phyloP scores from a whole-genome alignment of 2,888 invertebrate species.

The Acrocera orbiculus region DNA sequence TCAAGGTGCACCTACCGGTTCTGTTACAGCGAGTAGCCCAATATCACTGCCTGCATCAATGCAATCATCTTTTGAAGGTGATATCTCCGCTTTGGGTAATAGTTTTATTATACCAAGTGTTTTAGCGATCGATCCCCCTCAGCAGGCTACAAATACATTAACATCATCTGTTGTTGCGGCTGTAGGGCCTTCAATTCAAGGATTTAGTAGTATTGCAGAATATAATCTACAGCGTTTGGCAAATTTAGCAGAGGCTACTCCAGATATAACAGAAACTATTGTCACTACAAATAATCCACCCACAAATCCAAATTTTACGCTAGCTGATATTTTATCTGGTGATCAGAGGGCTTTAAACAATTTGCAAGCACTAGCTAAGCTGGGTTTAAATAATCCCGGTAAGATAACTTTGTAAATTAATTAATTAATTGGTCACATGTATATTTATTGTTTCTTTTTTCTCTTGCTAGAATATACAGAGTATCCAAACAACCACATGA shows the following conservation, averaged over 20 bases:
- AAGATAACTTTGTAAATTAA: too few species aligned
- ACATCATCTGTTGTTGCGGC: constrained; percentile 20
- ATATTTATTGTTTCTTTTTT: too few species aligned
- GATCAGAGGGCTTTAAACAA: constrained; percentile 68
- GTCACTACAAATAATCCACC: constrained; percentile 34
- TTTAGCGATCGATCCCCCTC: constrained; percentile 32
- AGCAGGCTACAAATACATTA: constrained; percentile 19
- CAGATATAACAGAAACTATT: constrained; percentile 30
- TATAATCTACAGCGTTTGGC: constrained; percentile 74
- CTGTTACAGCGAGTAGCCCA: constrained; percentile 44
- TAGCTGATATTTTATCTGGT: constrained; percentile 60
- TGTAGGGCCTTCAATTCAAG: constrained; percentile 19
- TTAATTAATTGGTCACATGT: too few species aligned
- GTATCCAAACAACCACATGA: too few species aligned
- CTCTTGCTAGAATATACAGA: too few species aligned
- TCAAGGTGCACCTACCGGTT: constrained; percentile 21
- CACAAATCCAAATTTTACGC: constrained; percentile 48
- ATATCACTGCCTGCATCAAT: constrained; percentile 48
- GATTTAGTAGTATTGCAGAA: constrained; percentile 57
- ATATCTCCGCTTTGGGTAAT: constrained; percentile 38
- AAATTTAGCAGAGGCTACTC: constrained; percentile 52
- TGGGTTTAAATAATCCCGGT: constrained; percentile 54
- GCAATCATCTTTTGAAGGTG: constrained; percentile 65
- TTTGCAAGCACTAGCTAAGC: constrained; percentile 74
- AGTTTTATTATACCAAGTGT: constrained; percentile 29